These are phyloP conservation scores for Callospermophilus lateralis DNA, from an alignment of 2,113 vertebrate species.

Conservation along the genomic window DNA sequence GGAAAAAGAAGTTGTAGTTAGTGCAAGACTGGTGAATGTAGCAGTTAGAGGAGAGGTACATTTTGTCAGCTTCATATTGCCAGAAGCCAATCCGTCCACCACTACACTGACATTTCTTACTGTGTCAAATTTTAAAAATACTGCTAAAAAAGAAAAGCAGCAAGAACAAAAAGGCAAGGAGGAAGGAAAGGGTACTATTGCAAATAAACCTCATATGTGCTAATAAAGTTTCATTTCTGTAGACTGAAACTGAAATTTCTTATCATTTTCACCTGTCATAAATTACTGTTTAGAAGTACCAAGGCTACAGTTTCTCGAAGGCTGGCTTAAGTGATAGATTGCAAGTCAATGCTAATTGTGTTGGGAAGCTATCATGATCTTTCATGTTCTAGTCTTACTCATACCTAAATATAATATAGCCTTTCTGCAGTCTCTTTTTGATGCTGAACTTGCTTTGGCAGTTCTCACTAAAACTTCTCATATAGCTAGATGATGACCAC, in stretches of 20 bases:
- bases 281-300: background rate
- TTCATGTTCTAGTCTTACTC: background rate
- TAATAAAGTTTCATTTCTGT: conserved; percentile 14
- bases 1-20: background rate
- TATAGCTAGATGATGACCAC: background rate
- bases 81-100: background rate
- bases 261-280: background rate
- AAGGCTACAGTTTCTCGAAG: background rate
- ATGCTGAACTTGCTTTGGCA: background rate
- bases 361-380: background rate
- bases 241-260: conserved; percentile 14
- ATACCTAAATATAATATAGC: background rate
- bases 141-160: background rate
- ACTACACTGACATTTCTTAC: conserved; percentile 10
- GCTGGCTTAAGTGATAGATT: background rate
- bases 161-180: background rate
- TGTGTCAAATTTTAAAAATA: background rate
- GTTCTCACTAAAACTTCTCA: background rate
- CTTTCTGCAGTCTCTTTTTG: background rate
- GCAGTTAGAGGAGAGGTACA: background rate
- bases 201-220: background rate
- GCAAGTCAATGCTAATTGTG: background rate
- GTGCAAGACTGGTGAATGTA: background rate
- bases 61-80: background rate
- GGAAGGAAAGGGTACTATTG: fast-evolving